phyloP scores from a whole-genome alignment of 2,113 vertebrate genomes.

The Ailuropoda melanoleuca region DNA sequence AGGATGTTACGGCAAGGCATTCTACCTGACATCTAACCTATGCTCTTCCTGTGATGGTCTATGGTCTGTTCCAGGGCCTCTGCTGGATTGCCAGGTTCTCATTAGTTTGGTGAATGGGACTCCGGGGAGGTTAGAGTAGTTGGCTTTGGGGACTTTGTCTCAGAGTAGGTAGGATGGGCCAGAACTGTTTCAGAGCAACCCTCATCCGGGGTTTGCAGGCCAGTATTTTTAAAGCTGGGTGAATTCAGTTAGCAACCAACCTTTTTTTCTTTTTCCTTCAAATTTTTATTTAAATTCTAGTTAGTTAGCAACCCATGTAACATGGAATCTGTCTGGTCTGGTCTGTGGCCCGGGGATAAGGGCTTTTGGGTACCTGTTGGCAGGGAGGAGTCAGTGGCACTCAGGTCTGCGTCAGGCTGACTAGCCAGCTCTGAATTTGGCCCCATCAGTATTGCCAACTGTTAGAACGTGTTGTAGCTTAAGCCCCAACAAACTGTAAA shows the following conservation, averaged over 20 bases:
- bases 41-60: background rate
- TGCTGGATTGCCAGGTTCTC: background rate
- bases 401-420: background rate
- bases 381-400: background rate
- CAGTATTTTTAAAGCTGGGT: background rate
- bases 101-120: background rate
- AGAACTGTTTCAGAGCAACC: background rate
- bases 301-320: background rate
- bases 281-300: background rate
- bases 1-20: background rate
- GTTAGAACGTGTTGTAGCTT: background rate
- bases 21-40: background rate
- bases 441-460: background rate
- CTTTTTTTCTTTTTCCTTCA: background rate
- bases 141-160: background rate
- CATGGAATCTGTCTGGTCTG: background rate
- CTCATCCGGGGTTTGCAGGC: background rate
- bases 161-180: background rate
- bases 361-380: background rate
- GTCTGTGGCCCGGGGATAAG: background rate
- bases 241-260: background rate
- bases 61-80: background rate
- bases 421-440: background rate
- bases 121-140: background rate
- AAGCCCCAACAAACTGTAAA: background rate